Evolutionary conservation across 2,113 vertebrate genomes (phyloP), one percentile per base, ranked within the genome.

Genomic region (Peromyscus polionotus): DNA sequence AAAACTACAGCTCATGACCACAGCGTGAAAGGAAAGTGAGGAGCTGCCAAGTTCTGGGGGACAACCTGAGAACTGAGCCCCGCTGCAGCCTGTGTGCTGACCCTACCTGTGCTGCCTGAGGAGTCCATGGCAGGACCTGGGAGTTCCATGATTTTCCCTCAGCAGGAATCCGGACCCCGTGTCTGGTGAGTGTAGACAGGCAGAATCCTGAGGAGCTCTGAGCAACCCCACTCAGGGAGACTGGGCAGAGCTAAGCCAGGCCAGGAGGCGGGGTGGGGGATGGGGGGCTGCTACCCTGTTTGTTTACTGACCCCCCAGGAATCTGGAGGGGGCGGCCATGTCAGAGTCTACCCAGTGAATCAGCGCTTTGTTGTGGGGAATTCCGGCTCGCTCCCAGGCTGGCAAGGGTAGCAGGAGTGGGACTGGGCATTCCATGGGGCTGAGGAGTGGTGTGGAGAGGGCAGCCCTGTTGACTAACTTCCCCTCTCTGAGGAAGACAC

Each of bases 291-390:
- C 93, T 22, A 77, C 97, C 96, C 98, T 90, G 93, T 97, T 96
- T 97, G 84, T 97, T 96, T 97, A 88, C 93, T 99, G 98, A 99
- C 98, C 97, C 98, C 97, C 98, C 95, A 99, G 98, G 99, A 99
- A 99, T 99, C 98, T 39, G 77, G 75, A 98, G 98, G 98, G 98
- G 93, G 98, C 72, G 98, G 99, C 98, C 63, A 88, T 19, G 92
- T 89, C 93, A 96, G 97, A 95, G 91, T 54, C 6, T 17, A 51
- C 92, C 87, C n/a, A 7, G 97, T 99, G 98, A 99, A 99, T 99
- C 95, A 97, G 93, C 94, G 98, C 99, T 98, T 99, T 99, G 99
- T 99, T 96, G 39, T 0, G 89, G 95, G 72, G 97, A 98, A 99
- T 99, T 99, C 98, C 97, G 87, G 95, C 96, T 20, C 59, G 39